Evolutionary conservation across 2,888 invertebrate genomes (phyloP).

Genomic region (Monopis laevigella): DNA sequence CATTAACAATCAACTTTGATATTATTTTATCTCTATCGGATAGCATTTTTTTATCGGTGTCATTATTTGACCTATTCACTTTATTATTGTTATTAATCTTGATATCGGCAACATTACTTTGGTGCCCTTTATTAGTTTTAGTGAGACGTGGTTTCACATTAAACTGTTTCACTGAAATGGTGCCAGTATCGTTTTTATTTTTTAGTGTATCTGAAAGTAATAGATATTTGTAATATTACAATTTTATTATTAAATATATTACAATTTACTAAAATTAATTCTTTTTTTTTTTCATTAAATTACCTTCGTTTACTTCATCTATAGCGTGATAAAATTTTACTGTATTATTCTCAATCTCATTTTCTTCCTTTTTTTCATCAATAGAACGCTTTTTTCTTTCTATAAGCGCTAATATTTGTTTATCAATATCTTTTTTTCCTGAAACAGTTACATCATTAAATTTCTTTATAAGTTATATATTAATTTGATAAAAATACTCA

Average conservation of each 20-base stretch:
- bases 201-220: conserved; percentile 40
- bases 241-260: neutral
- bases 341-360: too few relatives aligned
- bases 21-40: conserved; percentile 37
- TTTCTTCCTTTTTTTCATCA: conserved; percentile 33
- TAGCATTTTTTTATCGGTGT: conserved; percentile 26
- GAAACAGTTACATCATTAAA: conserved; percentile 12
- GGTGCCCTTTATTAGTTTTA: too few relatives aligned
- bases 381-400: conserved; percentile 34
- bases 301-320: conserved; percentile 50
- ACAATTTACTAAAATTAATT: conserved; percentile 7
- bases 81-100: neutral
- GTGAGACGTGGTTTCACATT: too few relatives aligned
- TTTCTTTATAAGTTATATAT: neutral
- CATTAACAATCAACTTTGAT: conserved; percentile 49
- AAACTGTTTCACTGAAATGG: conserved; percentile 32
- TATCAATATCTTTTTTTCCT: conserved; percentile 27
- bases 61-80: conserved; percentile 23
- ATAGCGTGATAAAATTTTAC: conserved; percentile 35
- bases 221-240: neutral
- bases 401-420: conserved; percentile 21
- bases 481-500: neutral
- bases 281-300: too few relatives aligned
- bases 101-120: neutral
- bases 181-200: conserved; percentile 35